Base-by-base conservation (phyloP, 2,888 invertebrate species). In the Molanna angustata region DNA sequence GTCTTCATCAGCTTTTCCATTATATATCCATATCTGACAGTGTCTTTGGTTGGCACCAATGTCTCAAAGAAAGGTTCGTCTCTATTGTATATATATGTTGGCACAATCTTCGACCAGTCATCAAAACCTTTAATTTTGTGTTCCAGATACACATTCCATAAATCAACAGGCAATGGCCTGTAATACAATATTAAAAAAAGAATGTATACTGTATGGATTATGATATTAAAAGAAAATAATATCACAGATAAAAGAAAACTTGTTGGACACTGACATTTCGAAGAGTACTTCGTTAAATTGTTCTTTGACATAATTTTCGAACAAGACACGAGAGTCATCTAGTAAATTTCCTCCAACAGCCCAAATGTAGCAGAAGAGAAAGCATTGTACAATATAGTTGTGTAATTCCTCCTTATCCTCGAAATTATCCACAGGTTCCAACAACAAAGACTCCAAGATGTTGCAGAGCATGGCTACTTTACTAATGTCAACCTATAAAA, bases 41-140 rank as follows among this genome's bases (percentile, higher is more conserved):
- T 94, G 65, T 94, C 94, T n/a, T 86, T 82, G 0, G 94, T 94
- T 0, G 94, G 94, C 6, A 94, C 94, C 6, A 93, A 75, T 66
- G 91, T 90, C 65, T 94, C 93, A 65, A 93, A 94, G 71, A 92
- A 94, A 1, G 92, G 88, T 19, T 78, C 72, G 1, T 80, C 73
- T 11, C 77, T 71, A 65, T 87, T 80, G 64, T 90, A 94, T 2
- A 71, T 60, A 65, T 92, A 94, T 1, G 72, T 63, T 0, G 92
- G 86, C 60, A 90, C 84, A 27, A 91, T 83, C 49, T 82, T 84
- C n/a, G 80, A 78, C 94, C 94, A 94, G 4, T 78, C 70, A 62
- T 89, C 89, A 69, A 93, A 78, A 42, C 79, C 78, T 52, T 84
- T 79, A n/a, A 74, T 75, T 51, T 80, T 80, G 35, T 85, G 78